Conservation (phyloP, 30 jellyfish, hydroid and myxozoan species). For the Sanderia malayensis region DNA sequence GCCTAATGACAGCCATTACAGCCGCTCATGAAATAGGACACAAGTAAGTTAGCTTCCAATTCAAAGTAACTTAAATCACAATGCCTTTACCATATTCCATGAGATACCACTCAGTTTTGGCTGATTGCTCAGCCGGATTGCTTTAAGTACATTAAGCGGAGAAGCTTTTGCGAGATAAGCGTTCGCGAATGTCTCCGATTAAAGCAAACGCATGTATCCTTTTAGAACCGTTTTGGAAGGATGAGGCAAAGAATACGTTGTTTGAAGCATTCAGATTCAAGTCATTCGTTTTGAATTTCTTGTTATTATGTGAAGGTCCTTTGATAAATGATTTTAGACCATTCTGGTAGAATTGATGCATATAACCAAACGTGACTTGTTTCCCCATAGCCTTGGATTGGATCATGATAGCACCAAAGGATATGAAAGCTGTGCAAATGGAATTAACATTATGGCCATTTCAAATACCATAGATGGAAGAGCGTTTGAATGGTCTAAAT, state of each 20-base stretch:
- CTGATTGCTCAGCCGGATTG: not conserved
- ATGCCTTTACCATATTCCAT: not conserved
- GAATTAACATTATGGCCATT: constrained; percentile 74
- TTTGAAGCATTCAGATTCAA: not conserved
- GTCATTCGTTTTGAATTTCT: no score
- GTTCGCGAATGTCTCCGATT: not conserved
- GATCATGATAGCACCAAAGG: constrained; percentile 61
- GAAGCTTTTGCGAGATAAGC: no score
- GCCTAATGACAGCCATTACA: constrained; percentile 67
- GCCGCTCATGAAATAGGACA: constrained; percentile 87
- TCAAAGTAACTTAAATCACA: not conserved
- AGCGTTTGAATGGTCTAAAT: constrained; percentile 52
- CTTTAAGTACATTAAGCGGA: not conserved
- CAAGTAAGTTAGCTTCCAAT: no score
- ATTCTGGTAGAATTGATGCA: not conserved
- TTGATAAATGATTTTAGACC: no score
- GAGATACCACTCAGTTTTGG: not conserved
- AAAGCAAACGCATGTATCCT: not conserved
- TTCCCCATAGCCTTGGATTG: constrained; percentile 73
- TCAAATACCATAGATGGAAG: constrained; percentile 47
- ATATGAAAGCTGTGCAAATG: constrained; percentile 55
- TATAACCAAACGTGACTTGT: not conserved
- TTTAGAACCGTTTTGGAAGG: not conserved
- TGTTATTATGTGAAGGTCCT: no score
- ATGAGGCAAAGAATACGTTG: not conserved